Evolutionary conservation across 2,113 vertebrate genomes (phyloP).

Genomic region (Channa argus): DNA sequence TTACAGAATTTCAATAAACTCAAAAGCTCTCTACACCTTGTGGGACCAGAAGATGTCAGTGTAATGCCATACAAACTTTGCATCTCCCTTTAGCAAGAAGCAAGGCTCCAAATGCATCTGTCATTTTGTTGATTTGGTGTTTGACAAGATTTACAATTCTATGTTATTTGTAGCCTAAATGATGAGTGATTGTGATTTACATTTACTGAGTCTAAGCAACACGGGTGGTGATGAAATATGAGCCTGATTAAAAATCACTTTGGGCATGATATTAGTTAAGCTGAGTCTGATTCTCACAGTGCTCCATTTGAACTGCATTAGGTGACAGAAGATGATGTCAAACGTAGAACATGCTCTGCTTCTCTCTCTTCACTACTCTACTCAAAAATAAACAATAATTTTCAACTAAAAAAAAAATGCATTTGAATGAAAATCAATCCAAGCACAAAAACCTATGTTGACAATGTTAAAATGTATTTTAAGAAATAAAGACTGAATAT

Average conservation of each 20-base stretch:
- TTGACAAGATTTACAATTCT: too few relatives aligned
- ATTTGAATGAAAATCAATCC: too few relatives aligned
- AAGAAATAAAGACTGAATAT: too few relatives aligned
- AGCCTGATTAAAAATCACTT: background rate
- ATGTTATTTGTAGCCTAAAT: too few relatives aligned
- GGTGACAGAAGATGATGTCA: background rate
- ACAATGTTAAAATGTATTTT: too few relatives aligned
- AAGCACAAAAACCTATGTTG: too few relatives aligned
- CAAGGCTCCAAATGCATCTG: too few relatives aligned
- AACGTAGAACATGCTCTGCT: background rate
- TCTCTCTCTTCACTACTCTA: background rate
- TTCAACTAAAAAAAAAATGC: too few relatives aligned
- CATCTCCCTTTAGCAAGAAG: too few relatives aligned
- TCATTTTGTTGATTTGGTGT: too few relatives aligned
- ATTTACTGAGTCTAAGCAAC: background rate
- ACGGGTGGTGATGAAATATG: background rate
- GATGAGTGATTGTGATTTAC: too few relatives aligned
- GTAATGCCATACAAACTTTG: background rate
- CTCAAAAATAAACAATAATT: too few relatives aligned
- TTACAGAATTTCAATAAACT: background rate
- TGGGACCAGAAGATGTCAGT: slow-evolving; percentile 27
- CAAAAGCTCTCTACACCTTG: background rate
- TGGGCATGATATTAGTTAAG: background rate
- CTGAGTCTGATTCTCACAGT: background rate
- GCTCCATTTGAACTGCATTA: background rate